A percentile compares a stretch with the other conserved stretches of the same genome.
These are phyloP conservation scores for Grapholita molesta DNA, from an alignment of 1,140 invertebrate genomes.

Conservation along the genomic window DNA sequence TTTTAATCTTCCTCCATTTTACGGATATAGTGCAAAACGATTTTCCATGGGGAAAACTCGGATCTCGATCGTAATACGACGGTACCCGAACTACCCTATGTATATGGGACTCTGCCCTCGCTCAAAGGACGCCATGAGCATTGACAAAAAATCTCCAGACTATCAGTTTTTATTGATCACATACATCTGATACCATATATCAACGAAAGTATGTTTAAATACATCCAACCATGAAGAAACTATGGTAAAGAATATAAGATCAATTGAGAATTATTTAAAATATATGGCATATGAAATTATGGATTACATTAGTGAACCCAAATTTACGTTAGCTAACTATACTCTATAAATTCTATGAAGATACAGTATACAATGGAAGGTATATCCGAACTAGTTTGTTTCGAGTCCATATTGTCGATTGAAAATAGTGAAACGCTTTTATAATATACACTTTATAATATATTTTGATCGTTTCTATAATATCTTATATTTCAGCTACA, in stretches of 20 bases:
- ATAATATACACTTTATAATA: conserved; percentile 43
- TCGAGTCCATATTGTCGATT: conserved; percentile 51
- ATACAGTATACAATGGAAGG: conserved; percentile 38
- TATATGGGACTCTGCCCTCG: background rate
- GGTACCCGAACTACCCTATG: too few relatives aligned
- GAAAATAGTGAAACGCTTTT: conserved; percentile 38
- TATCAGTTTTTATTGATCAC: background rate
- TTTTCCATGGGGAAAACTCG: too few relatives aligned
- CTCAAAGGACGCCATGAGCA: background rate
- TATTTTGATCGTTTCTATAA: conserved; percentile 38
- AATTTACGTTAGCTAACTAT: conserved; percentile 14
- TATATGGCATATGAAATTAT: background rate
- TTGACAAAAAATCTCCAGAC: background rate
- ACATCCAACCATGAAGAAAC: too few relatives aligned
- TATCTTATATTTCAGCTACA: conserved; percentile 41
- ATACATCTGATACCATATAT: background rate
- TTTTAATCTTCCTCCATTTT: too few relatives aligned
- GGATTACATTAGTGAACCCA: background rate
- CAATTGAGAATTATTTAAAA: background rate
- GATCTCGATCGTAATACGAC: too few relatives aligned
- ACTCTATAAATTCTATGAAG: conserved; percentile 19
- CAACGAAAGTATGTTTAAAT: background rate
- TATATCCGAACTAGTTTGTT: conserved; percentile 41
- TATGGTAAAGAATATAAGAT: background rate
- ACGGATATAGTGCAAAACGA: too few relatives aligned